A percentile compares a stretch with the other conserved stretches of the same genome.
These are phyloP conservation scores for Zaprionus tsacasi DNA, from an alignment of 1,140 invertebrate species.

Conservation along the genomic window DNA sequence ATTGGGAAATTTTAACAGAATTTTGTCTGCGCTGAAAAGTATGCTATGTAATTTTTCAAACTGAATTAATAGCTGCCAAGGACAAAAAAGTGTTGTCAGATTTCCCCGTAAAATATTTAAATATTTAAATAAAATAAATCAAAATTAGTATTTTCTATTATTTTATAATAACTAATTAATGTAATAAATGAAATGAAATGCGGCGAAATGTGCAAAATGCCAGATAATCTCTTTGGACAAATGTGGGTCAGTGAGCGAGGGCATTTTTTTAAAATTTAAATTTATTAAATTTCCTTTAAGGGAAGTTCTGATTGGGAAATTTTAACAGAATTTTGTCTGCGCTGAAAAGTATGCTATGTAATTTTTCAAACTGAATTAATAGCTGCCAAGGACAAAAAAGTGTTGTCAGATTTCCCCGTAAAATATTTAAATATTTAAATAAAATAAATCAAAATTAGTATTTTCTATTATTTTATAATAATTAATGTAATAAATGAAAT, in stretches of 20 bases:
- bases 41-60: background rate
- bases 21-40: background rate
- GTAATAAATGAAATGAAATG: background rate
- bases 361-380: too few relatives aligned
- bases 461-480: background rate
- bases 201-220: slow-evolving; percentile 37
- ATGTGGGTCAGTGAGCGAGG: slow-evolving; percentile 26
- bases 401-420: too few relatives aligned
- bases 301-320: background rate
- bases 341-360: background rate
- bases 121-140: too few relatives aligned
- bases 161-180: background rate
- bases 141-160: background rate
- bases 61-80: too few relatives aligned
- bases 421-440: too few relatives aligned
- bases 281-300: background rate
- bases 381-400: too few relatives aligned
- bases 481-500: background rate
- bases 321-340: background rate
- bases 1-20: background rate
- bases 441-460: too few relatives aligned
- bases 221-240: slow-evolving; percentile 44
- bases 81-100: too few relatives aligned
- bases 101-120: too few relatives aligned
- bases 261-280: background rate